Base-by-base conservation (phyloP, 2,888 invertebrate genomes). In the Melanostoma scalare region DNA sequence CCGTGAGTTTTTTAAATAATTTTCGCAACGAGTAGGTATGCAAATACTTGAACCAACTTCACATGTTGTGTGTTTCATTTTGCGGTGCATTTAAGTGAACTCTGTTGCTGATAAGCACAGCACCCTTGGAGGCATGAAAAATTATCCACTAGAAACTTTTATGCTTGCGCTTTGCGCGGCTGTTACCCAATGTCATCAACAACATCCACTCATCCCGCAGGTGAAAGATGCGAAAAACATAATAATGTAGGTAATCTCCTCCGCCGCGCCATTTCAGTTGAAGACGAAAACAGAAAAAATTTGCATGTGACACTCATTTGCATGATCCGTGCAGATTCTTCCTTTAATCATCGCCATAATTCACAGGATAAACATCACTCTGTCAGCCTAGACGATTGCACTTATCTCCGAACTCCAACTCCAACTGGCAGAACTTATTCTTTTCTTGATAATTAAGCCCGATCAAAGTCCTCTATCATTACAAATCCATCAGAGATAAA, bases 121-220 rank as follows among this genome's bases (percentile, higher is more conserved):
- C n/a, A 79, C 74, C 74, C 79, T 79, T 74, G 65, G 65, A 69
- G 79, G 78, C 69, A 84, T 84, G 79, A 84, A 84, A 84, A 71
- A 84, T 84, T 79, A 67, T 71, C 79, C 69, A 63, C 63, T 75
- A 63, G 60, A 38, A 79, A 79, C 79, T 10, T 79, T 84, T 71
- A 50, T 50, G 63, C 58, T 30, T 53, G 52, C 63, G n/a, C 67
- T 44, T 50, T 42, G 38, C 30, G 58, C 20, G 31, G 48, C 60
- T 46, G 69, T 61, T 67, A 68, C 36, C 46, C 30, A 44, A 69
- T 84, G 84, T 71, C 84, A 74, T 79, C 79, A 84, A 55, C 84
- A 75, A 61, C 55, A 75, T 74, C 82, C 84, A 58, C 79, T 79
- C 56, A 50, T 46, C 63, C 46, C 10, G 35, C 40, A 44, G 53